Evolutionary conservation across 2,797 vertebrate genomes (phyloP), one percentile per base, ranked within the genome.

Genomic region (Anguilla pacifica): DNA sequence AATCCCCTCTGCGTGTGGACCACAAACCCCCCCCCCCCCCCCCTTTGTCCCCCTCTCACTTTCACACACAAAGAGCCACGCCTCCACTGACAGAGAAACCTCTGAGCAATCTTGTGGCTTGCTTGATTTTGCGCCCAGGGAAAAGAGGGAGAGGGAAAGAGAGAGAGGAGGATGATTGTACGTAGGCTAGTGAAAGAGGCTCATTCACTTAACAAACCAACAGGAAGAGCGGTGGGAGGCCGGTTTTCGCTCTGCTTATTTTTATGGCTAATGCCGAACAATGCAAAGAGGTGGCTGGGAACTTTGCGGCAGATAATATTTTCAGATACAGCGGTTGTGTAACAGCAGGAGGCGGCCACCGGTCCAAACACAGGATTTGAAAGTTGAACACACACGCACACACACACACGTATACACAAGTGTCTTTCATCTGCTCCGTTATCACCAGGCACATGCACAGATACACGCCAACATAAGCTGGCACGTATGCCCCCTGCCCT

Each of bases 161-260:
- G 87, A 35, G 64, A 87, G 87, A 35, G 64, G 77, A 61, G 89
- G 59, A 87, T 90, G 89, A 90, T 90, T 92, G 89, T 86, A 90
- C 87, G 87, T 89, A 85, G 84, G 57, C 61, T 83, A 43, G 86
- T 90, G 91, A 92, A 92, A 91, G 91, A 90, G 87, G 84, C 85
- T 88, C 88, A 91, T 91, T 93, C 90, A 91, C 91, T 86, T 89
- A 83, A 79, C 67, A 79, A 89, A 90, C 85, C 89, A 90, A 90
- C 88, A 90, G 91, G 91, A 91, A 91, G 90, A 89, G 43, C 59
- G 59, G 86, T 88, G 89, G 90, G 89, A 89, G 89, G 91, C 88
- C 87, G 35, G 87, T 86, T n/a, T 39, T 85, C 87, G 87, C 31
- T 84, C 67, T 49, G 88, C 61, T 90, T 91, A 87, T 89, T 89